phyloP scores from a whole-genome alignment of 2,797 vertebrate species.

The Leuciscus waleckii region DNA sequence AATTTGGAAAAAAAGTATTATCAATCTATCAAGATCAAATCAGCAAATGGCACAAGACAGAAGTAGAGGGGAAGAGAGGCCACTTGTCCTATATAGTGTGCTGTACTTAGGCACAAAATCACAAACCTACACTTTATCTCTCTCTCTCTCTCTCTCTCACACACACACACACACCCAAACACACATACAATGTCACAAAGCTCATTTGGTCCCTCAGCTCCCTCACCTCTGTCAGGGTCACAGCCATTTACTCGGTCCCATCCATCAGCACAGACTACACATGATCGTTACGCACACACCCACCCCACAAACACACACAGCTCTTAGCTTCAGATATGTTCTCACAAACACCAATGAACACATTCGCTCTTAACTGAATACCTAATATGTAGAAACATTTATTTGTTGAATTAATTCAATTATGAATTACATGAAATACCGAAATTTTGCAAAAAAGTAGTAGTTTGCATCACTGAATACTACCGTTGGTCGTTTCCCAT shows the following conservation, averaged over 20 bases:
- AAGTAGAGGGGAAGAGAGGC: constrained; percentile 12
- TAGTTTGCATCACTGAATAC: neutral
- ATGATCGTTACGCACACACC: constrained; percentile 23
- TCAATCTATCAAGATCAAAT: constrained; percentile 18
- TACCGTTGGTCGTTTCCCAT: neutral
- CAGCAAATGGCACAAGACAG: neutral
- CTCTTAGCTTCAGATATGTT: neutral
- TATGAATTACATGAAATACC: neutral
- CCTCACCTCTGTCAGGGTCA: constrained; percentile 52
- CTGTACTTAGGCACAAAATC: constrained; percentile 21
- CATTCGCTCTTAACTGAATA: neutral
- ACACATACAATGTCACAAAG: constrained; percentile 22
- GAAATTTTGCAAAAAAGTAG: neutral
- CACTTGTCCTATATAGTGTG: constrained; percentile 35
- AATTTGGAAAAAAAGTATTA: neutral
- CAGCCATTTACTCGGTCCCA: constrained; percentile 41
- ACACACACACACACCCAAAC: constrained; percentile 10
- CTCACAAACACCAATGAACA: neutral
- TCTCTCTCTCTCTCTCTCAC: neutral
- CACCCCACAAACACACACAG: constrained; percentile 7
- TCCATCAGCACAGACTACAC: constrained; percentile 44
- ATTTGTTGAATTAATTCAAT: neutral
- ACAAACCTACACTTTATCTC: constrained; percentile 3
- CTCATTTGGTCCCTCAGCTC: constrained; percentile 20
- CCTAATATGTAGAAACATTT: neutral